phyloP scores from a whole-genome alignment of 2,797 vertebrate species.

The Sebastolobus altivelis region DNA sequence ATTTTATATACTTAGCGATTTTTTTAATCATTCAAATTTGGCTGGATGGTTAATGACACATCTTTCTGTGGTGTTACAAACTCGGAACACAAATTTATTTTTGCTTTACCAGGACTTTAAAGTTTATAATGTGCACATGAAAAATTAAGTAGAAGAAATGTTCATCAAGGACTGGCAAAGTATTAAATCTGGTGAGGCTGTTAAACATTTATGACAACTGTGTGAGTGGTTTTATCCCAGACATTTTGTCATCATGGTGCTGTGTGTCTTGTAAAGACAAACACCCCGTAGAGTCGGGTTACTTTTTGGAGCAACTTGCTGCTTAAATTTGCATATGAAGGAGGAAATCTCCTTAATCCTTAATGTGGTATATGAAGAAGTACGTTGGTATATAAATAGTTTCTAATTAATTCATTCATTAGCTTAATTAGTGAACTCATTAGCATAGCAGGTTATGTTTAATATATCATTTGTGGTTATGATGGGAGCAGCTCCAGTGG shows the following conservation, averaged over 20 bases:
- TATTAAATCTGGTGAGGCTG: not conserved
- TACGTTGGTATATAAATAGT: slow-evolving; percentile 23
- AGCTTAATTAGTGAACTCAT: slow-evolving; percentile 42
- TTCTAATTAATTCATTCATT: slow-evolving; percentile 33
- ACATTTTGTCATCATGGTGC: not conserved
- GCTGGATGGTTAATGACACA: too few species aligned
- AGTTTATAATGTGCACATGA: not conserved
- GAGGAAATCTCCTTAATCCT: slow-evolving; percentile 37
- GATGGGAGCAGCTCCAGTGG: slow-evolving; percentile 5
- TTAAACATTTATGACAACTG: not conserved
- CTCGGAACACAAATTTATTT: not conserved
- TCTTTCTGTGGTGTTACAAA: too few species aligned
- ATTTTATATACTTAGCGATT: not conserved
- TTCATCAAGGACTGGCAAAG: not conserved
- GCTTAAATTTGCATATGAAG: slow-evolving; percentile 58
- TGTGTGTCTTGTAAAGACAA: slow-evolving; percentile 8
- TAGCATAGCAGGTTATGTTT: slow-evolving; percentile 39
- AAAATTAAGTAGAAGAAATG: not conserved
- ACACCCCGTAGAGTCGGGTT: not conserved
- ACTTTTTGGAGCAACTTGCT: slow-evolving; percentile 19
- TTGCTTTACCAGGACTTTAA: not conserved
- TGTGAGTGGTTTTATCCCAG: not conserved
- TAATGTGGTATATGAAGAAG: slow-evolving; percentile 36
- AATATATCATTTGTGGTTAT: slow-evolving; percentile 12
- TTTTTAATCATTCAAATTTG: too few species aligned